phyloP scores from a whole-genome alignment of 2,113 vertebrate species.

The Eclectus roratus region DNA sequence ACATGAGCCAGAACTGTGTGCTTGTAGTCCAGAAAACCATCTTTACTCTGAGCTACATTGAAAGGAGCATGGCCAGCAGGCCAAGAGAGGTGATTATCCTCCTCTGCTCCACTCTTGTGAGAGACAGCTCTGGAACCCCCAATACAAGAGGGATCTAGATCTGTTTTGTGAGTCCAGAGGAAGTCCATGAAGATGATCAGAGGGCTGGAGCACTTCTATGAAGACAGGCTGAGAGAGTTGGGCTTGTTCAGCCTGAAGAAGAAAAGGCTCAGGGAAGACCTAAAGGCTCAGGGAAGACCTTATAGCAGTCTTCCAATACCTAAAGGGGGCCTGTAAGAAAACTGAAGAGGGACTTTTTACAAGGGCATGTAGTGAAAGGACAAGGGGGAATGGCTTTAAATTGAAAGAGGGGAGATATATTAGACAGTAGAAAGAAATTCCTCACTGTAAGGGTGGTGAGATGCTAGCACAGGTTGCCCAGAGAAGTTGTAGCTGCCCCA shows the following conservation, averaged over 20 bases:
- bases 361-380: background rate
- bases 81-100: background rate
- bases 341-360: background rate
- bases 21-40: background rate
- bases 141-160: background rate
- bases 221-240: background rate
- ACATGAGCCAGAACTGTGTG: background rate
- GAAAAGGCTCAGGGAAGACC: background rate
- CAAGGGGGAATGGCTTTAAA: background rate
- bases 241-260: background rate
- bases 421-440: background rate
- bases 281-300: background rate
- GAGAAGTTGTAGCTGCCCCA: background rate
- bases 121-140: background rate
- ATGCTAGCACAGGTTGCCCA: background rate
- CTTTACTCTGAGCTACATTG: background rate
- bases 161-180: background rate
- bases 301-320: background rate
- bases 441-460: background rate
- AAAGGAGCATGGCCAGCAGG: background rate
- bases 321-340: background rate
- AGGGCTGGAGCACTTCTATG: background rate
- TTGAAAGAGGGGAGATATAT: background rate
- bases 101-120: background rate
- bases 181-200: background rate